Conservation (phyloP, 2,113 vertebrate genomes). For the Notarius quadriscutis region DNA sequence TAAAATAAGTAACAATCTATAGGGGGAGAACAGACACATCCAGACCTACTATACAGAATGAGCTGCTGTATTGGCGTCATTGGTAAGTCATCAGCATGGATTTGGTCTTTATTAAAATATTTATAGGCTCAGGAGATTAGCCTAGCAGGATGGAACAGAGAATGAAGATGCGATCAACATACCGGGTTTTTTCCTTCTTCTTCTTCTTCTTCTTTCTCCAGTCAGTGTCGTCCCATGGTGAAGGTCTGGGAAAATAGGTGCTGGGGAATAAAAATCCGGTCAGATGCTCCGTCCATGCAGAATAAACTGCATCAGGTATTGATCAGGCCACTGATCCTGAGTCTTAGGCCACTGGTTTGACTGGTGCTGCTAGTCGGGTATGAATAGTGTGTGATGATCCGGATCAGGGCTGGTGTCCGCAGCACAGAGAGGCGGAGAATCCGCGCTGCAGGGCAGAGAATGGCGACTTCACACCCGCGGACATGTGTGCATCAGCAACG, state of each 20-base stretch:
- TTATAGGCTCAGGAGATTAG: constrained; percentile 33
- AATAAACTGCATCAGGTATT: constrained; percentile 42
- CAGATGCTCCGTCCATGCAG: constrained; percentile 37
- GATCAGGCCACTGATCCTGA: constrained; percentile 27
- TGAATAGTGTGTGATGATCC: background rate
- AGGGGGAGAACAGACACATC: constrained; percentile 56
- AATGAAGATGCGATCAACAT: constrained; percentile 27
- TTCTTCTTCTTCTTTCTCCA: background rate
- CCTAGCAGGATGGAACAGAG: background rate
- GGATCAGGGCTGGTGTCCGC: constrained; percentile 51
- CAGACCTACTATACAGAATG: constrained; percentile 45
- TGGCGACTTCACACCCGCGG: constrained; percentile 64
- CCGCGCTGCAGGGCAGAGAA: constrained; percentile 68
- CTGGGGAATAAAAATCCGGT: constrained; percentile 36
- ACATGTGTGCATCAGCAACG: constrained; percentile 71
- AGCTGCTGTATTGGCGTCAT: constrained; percentile 71
- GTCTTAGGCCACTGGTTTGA: constrained; percentile 16
- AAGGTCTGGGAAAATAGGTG: constrained; percentile 35
- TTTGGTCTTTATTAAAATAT: constrained; percentile 61
- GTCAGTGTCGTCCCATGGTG: constrained; percentile 39
- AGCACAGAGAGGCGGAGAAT: constrained; percentile 29
- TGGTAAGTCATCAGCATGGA: constrained; percentile 71
- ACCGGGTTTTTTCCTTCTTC: background rate
- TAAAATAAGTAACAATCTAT: constrained; percentile 33
- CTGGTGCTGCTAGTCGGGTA: background rate